phyloP scores from a whole-genome alignment of 2,113 vertebrate species.

The Isichthys henryi region DNA sequence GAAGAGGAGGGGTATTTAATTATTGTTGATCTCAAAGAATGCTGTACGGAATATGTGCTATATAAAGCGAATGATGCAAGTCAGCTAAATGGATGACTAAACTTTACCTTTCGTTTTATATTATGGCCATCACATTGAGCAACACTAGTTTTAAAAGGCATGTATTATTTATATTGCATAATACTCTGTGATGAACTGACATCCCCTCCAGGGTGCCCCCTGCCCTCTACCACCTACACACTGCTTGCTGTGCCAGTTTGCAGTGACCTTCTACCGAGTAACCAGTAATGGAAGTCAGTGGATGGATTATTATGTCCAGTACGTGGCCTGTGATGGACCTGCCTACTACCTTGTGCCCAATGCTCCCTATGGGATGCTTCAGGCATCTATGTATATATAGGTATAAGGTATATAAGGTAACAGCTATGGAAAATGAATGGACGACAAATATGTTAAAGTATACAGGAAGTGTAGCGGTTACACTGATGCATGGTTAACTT shows the following conservation, averaged over 20 bases:
- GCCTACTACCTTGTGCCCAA: not conserved
- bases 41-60: not conserved
- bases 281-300: not conserved
- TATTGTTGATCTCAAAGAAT: not conserved
- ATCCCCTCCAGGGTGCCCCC: not conserved
- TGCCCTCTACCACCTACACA: not conserved
- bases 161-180: not conserved
- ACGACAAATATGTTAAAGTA: not conserved
- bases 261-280: not conserved
- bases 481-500: not conserved
- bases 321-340: not conserved
- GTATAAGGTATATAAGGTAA: no score
- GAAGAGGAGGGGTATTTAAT: not conserved
- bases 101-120: not conserved
- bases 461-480: not conserved
- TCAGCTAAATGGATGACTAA: not conserved
- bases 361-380: not conserved
- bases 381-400: not conserved
- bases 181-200: not conserved
- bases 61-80: not conserved
- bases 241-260: not conserved
- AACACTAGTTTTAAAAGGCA: not conserved
- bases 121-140: not conserved
- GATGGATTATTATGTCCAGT: not conserved
- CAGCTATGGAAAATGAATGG: not conserved